These are phyloP conservation scores for Epinephelus coioides DNA, from an alignment of 2,797 vertebrate genomes.

Conservation along the genomic window DNA sequence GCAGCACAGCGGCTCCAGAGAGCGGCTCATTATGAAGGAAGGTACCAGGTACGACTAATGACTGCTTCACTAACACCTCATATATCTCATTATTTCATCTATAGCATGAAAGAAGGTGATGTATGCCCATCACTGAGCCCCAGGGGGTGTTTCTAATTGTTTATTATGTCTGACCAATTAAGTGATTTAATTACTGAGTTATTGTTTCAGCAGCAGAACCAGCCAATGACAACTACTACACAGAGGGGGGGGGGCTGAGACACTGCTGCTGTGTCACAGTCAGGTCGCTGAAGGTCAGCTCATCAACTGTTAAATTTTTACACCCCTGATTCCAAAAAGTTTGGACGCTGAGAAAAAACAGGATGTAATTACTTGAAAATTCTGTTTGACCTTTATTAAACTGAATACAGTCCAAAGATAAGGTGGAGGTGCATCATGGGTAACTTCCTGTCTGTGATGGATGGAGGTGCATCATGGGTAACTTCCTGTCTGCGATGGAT, in stretches of 20 bases:
- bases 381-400: too few relatives aligned
- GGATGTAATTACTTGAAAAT: too few relatives aligned
- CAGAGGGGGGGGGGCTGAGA: too few relatives aligned
- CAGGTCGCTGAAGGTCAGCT: not conserved
- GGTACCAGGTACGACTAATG: not conserved
- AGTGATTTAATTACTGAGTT: not conserved
- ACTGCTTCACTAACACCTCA: not conserved
- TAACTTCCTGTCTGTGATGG: too few relatives aligned
- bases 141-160: not conserved
- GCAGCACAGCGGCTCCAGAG: not conserved
- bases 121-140: not conserved
- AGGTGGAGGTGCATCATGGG: too few relatives aligned
- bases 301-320: not conserved
- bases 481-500: too few relatives aligned
- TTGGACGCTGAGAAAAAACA: too few relatives aligned
- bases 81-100: not conserved
- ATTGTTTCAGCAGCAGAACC: not conserved
- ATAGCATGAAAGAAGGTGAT: not conserved
- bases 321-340: too few relatives aligned
- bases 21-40: slow-evolving; percentile 4
- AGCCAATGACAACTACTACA: not conserved
- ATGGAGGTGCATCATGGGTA: too few relatives aligned
- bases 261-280: too few relatives aligned
- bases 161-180: not conserved
- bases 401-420: too few relatives aligned